phyloP scores from a whole-genome alignment of 2,888 invertebrate species.

The Myopa testacea region DNA sequence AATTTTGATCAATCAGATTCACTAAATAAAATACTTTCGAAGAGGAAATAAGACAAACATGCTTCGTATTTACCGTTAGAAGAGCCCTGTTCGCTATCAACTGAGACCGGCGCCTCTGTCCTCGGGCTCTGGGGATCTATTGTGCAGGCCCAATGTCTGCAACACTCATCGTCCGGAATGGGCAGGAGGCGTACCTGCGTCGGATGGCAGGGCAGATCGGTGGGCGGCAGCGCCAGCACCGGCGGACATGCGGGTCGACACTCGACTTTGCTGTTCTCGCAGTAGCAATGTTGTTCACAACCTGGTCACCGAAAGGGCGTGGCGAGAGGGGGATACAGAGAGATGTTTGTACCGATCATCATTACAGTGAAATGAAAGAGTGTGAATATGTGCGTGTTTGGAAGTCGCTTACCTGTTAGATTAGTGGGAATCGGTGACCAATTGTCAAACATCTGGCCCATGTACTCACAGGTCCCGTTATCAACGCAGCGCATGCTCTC shows the following conservation, averaged over 20 bases:
- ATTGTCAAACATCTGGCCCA: conserved; percentile 75
- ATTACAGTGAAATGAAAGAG: not conserved
- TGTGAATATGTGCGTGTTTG: not conserved
- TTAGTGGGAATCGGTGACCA: conserved; percentile 85
- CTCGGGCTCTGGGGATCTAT: conserved; percentile 67
- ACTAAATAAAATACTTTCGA: not conserved
- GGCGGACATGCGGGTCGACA: conserved; percentile 86
- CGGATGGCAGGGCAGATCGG: conserved; percentile 78
- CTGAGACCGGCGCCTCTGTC: conserved; percentile 35
- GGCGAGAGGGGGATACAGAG: not conserved
- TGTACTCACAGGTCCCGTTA: conserved; percentile 84
- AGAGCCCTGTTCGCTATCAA: not conserved
- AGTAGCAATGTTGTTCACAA: conserved; percentile 87
- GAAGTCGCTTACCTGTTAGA: conserved; percentile 71
- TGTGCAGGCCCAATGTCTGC: conserved; percentile 81
- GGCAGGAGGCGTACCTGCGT: conserved; percentile 75
- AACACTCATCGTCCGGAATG: conserved; percentile 84
- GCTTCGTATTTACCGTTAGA: conserved; percentile 57
- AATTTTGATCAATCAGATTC: too few species aligned
- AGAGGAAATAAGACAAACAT: not conserved
- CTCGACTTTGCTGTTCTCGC: conserved; percentile 87
- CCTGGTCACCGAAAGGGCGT: conserved; percentile 66
- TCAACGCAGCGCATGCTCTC: conserved; percentile 81
- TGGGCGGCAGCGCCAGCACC: conserved; percentile 81
- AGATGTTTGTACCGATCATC: too few species aligned